Conservation (phyloP, 64 coral and sea anemone species). For the Actinia equina region DNA sequence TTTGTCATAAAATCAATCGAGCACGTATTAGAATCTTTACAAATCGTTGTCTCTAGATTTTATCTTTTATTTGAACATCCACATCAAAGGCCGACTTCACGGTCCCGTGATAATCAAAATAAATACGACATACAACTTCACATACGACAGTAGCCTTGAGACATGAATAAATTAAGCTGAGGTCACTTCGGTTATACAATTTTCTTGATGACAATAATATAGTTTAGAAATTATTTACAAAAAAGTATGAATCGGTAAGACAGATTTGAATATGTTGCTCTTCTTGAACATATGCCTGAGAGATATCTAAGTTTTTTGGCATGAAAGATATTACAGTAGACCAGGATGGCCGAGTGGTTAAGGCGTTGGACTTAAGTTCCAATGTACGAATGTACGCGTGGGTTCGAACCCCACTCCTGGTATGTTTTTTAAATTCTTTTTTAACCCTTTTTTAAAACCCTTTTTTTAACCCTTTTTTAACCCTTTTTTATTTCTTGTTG, state of each 20-base stretch:
- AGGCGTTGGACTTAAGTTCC: constrained; percentile 92
- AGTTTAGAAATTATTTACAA: not conserved
- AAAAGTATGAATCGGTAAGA: not conserved
- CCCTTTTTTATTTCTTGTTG: too few relatives aligned
- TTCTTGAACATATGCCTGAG: not conserved
- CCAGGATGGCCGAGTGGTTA: constrained; percentile 96
- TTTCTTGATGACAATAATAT: not conserved
- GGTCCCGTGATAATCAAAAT: too few relatives aligned
- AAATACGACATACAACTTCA: not conserved
- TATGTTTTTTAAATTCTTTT: not conserved
- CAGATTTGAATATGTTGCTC: not conserved
- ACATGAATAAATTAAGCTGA: not conserved
- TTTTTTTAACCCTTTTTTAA: not conserved
- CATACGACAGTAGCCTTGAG: not conserved
- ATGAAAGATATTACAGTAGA: not conserved
- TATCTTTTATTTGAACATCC: not conserved
- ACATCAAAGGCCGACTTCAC: too few relatives aligned
- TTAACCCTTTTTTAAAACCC: not conserved
- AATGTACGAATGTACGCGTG: constrained; percentile 33
- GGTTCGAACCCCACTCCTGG: constrained; percentile 36
- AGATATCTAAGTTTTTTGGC: not conserved
- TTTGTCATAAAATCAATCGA: not conserved
- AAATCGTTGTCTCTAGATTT: not conserved
- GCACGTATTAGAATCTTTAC: not conserved
- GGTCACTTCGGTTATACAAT: not conserved